These are phyloP conservation scores for Synanthedon myopaeformis DNA, from an alignment of 2,888 invertebrate species.

Conservation along the genomic window DNA sequence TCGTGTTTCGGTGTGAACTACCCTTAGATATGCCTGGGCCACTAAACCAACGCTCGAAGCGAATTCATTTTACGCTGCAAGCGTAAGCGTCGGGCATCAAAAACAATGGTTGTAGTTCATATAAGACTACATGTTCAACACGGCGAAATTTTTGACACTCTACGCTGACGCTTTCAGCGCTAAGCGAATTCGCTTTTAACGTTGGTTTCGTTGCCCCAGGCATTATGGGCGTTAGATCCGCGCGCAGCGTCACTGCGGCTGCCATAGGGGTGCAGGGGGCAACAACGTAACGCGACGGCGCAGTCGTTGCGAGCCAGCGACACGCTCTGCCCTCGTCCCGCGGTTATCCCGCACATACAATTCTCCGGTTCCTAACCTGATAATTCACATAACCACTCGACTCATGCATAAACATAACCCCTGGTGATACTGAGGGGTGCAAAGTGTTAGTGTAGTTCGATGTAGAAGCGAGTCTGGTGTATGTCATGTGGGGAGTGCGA, in stretches of 20 bases:
- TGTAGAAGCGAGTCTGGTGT: slow-evolving; percentile 33
- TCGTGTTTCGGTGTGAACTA: no score
- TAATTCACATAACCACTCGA: slow-evolving; percentile 18
- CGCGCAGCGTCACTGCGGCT: slow-evolving; percentile 67
- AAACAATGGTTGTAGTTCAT: no score
- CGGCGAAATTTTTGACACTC: no score
- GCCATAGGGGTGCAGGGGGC: slow-evolving; percentile 24
- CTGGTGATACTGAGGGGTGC: slow-evolving; percentile 36
- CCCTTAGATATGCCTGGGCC: no score
- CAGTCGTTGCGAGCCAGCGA: slow-evolving; percentile 17
- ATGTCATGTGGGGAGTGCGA: slow-evolving; percentile 56
- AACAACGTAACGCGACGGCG: slow-evolving; percentile 24
- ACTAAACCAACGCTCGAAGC: no score
- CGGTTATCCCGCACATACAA: slow-evolving; percentile 32
- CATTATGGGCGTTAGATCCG: slow-evolving; percentile 67
- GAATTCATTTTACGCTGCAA: no score
- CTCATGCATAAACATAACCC: slow-evolving; percentile 35
- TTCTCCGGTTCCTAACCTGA: slow-evolving; percentile 28
- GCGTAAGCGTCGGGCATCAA: no score
- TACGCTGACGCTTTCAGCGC: no score
- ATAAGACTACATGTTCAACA: no score
- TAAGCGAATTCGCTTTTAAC: no score
- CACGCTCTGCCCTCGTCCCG: slow-evolving; percentile 40
- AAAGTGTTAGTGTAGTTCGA: slow-evolving; percentile 41
- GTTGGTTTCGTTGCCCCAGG: slow-evolving; percentile 6